These are phyloP conservation scores for Drosophila peninsularis DNA, from an alignment of 2,888 invertebrate species.

Conservation along the genomic window DNA sequence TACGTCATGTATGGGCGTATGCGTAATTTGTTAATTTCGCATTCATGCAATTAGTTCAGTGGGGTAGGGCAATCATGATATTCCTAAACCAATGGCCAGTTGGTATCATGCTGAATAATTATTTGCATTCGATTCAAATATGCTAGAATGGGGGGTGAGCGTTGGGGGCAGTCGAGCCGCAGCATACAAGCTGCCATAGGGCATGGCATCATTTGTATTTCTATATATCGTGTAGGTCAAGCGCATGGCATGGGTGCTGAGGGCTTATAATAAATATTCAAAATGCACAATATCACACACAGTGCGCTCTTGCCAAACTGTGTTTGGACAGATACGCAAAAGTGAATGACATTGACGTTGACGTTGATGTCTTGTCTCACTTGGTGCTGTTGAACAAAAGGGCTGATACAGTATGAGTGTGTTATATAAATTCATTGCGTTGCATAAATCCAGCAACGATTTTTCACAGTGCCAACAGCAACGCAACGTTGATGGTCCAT, in stretches of 20 bases:
- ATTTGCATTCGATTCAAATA: constrained; percentile 59
- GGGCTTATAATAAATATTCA: constrained; percentile 67
- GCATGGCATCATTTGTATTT: constrained; percentile 13
- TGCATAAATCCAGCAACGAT: constrained; percentile 12
- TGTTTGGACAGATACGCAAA: constrained; percentile 20
- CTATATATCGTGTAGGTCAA: constrained; percentile 22
- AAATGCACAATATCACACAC: constrained; percentile 41
- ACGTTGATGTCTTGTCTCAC: constrained; percentile 56
- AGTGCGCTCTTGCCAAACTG: constrained; percentile 17
- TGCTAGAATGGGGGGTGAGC: background rate
- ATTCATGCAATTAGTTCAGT: constrained; percentile 49
- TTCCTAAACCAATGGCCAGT: background rate
- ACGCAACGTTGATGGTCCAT: constrained; percentile 13
- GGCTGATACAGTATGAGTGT: constrained; percentile 25
- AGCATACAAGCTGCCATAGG: constrained; percentile 5
- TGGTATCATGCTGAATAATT: constrained; percentile 63
- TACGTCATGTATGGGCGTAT: constrained; percentile 33
- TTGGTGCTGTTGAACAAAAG: constrained; percentile 32
- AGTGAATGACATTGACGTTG: constrained; percentile 52
- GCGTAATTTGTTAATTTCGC: constrained; percentile 53
- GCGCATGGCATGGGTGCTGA: constrained; percentile 5
- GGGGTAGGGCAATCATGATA: constrained; percentile 1
- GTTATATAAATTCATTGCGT: constrained; percentile 39
- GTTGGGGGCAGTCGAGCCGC: background rate
- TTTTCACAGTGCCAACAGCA: constrained; percentile 24